Conservation (phyloP, 2,888 invertebrate species). For the Rhagonycha lutea region DNA sequence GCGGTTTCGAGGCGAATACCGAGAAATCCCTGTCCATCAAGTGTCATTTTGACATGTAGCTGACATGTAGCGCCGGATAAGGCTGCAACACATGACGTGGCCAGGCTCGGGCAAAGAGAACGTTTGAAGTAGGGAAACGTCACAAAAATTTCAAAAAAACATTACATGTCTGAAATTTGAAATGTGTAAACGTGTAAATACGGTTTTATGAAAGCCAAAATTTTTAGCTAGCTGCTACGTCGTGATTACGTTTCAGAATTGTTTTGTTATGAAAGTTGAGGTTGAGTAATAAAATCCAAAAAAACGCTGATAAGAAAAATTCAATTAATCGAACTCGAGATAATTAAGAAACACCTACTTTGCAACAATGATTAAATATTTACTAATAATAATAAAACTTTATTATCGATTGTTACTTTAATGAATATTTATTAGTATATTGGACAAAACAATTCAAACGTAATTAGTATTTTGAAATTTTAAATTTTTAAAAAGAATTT, state of each 20-base stretch:
- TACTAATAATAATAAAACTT: not conserved
- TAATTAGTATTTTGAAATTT: not conserved
- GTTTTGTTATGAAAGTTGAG: not conserved
- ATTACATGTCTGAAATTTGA: not conserved
- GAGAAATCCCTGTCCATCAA: conserved; percentile 34
- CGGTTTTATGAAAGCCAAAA: not conserved
- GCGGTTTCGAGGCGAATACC: conserved; percentile 26
- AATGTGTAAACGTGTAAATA: not conserved
- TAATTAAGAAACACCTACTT: not conserved
- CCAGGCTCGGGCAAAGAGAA: conserved; percentile 18
- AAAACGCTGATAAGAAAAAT: not conserved
- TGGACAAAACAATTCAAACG: not conserved
- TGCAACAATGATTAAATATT: not conserved
- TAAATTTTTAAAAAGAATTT: too few relatives aligned
- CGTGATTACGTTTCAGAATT: not conserved
- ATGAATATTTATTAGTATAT: not conserved
- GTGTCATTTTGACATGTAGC: conserved; percentile 31
- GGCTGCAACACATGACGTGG: conserved; percentile 26
- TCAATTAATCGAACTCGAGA: not conserved
- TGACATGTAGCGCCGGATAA: conserved; percentile 32
- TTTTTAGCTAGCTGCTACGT: not conserved
- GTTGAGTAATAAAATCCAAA: not conserved
- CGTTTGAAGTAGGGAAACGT: conserved; percentile 1
- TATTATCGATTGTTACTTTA: not conserved
- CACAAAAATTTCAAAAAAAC: not conserved